Evolutionary conservation across 2,797 vertebrate species (phyloP).

Genomic region (Acipenser transmontanus): DNA sequence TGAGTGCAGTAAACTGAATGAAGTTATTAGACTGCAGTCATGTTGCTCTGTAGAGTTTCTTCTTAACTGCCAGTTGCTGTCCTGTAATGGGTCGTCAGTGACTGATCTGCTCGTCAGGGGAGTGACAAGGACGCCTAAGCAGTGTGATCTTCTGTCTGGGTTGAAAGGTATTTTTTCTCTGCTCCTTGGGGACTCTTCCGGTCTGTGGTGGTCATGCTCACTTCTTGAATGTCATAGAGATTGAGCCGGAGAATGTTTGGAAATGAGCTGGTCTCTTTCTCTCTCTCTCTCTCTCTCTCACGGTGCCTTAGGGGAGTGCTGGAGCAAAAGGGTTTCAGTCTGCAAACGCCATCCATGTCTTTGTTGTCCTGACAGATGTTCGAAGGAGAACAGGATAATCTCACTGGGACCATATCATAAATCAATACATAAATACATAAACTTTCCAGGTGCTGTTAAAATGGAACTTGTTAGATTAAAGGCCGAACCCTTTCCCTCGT

Average conservation of each 20-base stretch:
- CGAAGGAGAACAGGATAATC: no score
- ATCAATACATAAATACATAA: no score
- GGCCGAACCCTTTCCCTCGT: no score
- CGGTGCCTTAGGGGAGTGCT: conserved; percentile 9
- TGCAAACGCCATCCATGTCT: not conserved
- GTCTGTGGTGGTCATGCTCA: not conserved
- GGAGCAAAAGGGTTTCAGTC: not conserved
- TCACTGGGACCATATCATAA: no score
- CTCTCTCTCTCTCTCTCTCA: conserved; percentile 23
- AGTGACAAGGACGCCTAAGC: conserved; percentile 1
- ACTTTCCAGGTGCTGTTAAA: no score
- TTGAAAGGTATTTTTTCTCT: conserved; percentile 5
- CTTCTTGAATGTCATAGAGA: no score
- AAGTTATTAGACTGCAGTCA: no score
- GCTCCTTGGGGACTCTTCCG: conserved; percentile 5
- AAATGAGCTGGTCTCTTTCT: conserved; percentile 2
- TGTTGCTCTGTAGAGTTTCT: not conserved
- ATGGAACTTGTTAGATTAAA: no score
- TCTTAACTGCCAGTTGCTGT: not conserved
- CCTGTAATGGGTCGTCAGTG: conserved; percentile 5
- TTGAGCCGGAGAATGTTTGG: not conserved
- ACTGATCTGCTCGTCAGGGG: conserved; percentile 5
- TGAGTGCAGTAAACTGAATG: no score
- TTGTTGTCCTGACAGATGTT: not conserved
- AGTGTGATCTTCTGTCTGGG: conserved; percentile 9